These are phyloP conservation scores for Drosophila pallidifrons DNA, from an alignment of 1,140 invertebrate genomes.

Conservation along the genomic window DNA sequence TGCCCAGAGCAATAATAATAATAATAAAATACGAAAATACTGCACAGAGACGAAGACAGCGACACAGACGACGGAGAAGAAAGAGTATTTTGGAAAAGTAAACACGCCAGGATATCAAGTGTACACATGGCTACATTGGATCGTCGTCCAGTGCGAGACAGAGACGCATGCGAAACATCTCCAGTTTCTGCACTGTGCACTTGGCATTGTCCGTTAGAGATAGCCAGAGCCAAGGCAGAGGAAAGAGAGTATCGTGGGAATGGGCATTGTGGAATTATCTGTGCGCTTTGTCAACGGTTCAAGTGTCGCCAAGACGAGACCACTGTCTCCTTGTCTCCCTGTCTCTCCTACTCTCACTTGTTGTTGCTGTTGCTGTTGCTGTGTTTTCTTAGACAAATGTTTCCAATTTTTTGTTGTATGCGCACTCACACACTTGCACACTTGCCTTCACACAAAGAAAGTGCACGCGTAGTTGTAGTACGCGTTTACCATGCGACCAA, in stretches of 20 bases:
- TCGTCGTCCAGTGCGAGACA: conserved; percentile 18
- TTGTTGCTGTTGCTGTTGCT: conserved; percentile 19
- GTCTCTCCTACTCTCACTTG: conserved; percentile 6
- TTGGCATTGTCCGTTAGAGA: conserved; percentile 61
- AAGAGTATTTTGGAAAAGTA: conserved; percentile 80
- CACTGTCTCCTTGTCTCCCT: conserved; percentile 28
- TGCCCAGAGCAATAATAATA: conserved; percentile 67
- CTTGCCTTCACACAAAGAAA: conserved; percentile 64
- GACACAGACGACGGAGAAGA: conserved; percentile 41
- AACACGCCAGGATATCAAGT: conserved; percentile 84
- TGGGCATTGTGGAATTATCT: conserved; percentile 76
- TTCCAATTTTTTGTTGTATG: conserved; percentile 59
- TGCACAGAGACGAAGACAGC: conserved; percentile 42
- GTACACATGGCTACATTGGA: conserved; percentile 63
- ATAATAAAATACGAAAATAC: conserved; percentile 65
- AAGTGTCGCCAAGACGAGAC: conserved; percentile 74
- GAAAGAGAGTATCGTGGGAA: conserved; percentile 81
- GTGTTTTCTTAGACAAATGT: conserved; percentile 78
- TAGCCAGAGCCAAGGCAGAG: conserved; percentile 36
- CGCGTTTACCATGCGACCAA: conserved; percentile 74
- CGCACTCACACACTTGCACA: conserved; percentile 21
- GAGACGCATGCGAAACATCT: conserved; percentile 65
- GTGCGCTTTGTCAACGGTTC: conserved; percentile 65
- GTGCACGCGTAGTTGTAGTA: conserved; percentile 55
- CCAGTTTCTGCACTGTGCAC: conserved; percentile 79